Base-by-base conservation (phyloP, 1,140 invertebrate genomes). In the Trichomalopsis sarcophagae region DNA sequence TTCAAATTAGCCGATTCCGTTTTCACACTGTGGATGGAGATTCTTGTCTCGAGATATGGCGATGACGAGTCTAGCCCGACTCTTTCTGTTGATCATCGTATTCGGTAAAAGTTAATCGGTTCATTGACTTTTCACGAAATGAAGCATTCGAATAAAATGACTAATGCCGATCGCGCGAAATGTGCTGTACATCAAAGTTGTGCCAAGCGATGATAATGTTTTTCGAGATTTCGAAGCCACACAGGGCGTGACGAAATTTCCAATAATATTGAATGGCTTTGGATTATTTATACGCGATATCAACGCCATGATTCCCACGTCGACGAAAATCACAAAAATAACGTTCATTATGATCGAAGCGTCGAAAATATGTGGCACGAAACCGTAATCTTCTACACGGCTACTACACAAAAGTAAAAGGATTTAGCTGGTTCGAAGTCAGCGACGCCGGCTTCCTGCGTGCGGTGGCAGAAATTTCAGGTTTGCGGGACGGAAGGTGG, bases 401-500 rank as follows among this genome's bases (percentile, higher is more conserved):
- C 33, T 36, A 14, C 81, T 27, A 23, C 9, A 73, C 55, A 23
- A 4, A 33, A 55, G 55, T 69, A 44, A 78, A 76, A 50, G 71
- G 71, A 68, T 83, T 83, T 69, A 36, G 82, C 40, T 27, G 71
- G 27, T 71, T 76, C 30, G 82, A 66, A 78, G 82, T 7, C 21
- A 62, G 68, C n/a, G 77, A 68, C 21, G n/a, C 44, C 30, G 76
- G 79, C 33, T 68, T 78, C 55, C 74, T 71, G 82, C 27, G 47
- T 14, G 79, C 55, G 55, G 21, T 62, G 55, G 55, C 79, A 68
- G 17, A 73, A 81, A 81, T 81, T 73, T 75, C 81, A 76, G 81
- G 81, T 82, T 82, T 78, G 82, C 74, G 40, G 40, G 76, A 74
- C 83, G 83, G 83, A 84, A 84, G 77, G 83, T 84, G 83, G 83